Percentiles rank a stretch among this genome's conserved stretches.
phyloP scores from a whole-genome alignment of 2,113 vertebrate genomes.

The Chamaetylas fuelleborni region DNA sequence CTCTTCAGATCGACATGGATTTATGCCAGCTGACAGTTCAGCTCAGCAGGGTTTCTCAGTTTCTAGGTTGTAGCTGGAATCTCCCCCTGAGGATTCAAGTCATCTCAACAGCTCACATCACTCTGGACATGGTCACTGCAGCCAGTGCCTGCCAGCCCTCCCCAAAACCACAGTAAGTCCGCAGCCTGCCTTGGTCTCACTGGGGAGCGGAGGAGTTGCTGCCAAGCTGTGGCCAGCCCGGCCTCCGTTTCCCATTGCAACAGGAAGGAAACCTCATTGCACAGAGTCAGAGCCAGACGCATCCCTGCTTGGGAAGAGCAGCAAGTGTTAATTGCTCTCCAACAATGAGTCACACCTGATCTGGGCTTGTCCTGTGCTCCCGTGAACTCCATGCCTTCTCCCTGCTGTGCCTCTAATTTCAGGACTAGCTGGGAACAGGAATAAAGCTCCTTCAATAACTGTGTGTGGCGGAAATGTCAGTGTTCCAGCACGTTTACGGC shows the following conservation, averaged over 20 bases:
- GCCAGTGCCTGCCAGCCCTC: neutral
- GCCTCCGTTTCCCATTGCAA: neutral
- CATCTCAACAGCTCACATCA: neutral
- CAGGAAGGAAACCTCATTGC: neutral
- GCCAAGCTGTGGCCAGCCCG: neutral
- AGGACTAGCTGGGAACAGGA: neutral
- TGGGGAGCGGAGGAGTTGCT: neutral
- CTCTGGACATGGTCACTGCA: neutral
- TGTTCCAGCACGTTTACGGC: neutral
- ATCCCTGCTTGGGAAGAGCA: neutral
- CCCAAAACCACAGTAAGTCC: neutral
- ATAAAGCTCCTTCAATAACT: neutral
- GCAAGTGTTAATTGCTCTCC: constrained; percentile 12
- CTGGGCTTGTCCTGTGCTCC: neutral
- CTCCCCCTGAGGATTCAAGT: neutral
- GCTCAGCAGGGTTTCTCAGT: neutral
- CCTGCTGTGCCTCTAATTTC: constrained; percentile 23
- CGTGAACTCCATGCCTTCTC: neutral
- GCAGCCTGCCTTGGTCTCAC: neutral
- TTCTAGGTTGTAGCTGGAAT: constrained; percentile 9
- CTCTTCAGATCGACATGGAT: neutral
- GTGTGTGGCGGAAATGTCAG: neutral
- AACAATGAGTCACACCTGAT: neutral
- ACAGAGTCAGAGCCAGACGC: neutral
- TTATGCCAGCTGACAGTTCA: constrained; percentile 15